phyloP scores from a whole-genome alignment of 30 jellyfish, hydroid and myxozoan genomes.

The Turritopsis dohrnii region DNA sequence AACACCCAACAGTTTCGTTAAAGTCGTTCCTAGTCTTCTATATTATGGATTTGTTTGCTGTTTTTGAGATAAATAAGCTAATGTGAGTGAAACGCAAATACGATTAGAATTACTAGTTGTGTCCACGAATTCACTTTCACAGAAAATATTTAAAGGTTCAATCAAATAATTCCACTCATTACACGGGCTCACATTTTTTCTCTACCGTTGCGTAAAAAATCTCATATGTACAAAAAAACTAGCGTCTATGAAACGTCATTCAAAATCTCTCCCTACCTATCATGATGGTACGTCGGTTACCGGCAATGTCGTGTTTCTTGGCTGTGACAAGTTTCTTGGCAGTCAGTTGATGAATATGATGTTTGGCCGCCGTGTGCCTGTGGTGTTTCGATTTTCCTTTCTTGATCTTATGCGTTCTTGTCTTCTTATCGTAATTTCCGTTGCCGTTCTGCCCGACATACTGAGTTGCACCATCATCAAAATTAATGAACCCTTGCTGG shows the following conservation, averaged over 20 bases:
- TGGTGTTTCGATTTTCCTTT: neutral
- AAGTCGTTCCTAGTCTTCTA: no score
- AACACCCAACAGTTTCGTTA: no score
- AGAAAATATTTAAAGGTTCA: no score
- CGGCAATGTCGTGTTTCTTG: constrained; percentile 11
- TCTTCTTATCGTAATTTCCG: constrained; percentile 14
- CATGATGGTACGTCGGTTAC: constrained; percentile 29
- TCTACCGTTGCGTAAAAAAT: neutral
- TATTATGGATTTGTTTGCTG: no score
- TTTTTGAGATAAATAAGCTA: no score
- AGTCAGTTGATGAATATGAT: neutral
- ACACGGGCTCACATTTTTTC: no score
- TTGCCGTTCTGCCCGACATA: neutral
- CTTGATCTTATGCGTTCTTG: constrained; percentile 20
- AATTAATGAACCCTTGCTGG: constrained; percentile 4
- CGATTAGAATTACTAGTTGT: no score
- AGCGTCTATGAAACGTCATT: neutral
- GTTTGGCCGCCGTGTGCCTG: neutral
- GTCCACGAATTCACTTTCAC: no score
- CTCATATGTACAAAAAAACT: neutral
- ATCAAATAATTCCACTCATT: no score
- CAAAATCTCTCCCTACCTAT: constrained; percentile 19
- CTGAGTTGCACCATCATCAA: neutral
- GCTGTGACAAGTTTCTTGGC: neutral
- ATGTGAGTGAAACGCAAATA: no score